Percentiles rank a stretch among this genome's conserved stretches.
phyloP scores from a whole-genome alignment of 1,140 invertebrate species.

The Heliconius himera region DNA sequence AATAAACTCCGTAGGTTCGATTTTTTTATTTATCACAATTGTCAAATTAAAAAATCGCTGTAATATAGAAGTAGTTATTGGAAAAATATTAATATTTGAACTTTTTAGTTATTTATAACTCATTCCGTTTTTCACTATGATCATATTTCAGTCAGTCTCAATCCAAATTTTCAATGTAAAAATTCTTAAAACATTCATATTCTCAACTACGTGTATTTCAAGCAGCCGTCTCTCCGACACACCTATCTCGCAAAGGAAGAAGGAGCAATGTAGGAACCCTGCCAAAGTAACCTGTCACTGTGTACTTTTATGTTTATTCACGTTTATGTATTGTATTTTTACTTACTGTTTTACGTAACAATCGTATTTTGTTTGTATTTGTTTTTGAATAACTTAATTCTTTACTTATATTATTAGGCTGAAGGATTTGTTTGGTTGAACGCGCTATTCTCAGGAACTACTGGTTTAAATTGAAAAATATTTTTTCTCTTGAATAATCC shows the following conservation, averaged over 20 bases:
- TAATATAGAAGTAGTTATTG: too few relatives aligned
- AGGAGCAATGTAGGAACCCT: constrained; percentile 37
- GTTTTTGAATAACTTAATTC: neutral
- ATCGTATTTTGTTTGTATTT: neutral
- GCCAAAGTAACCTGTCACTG: constrained; percentile 50
- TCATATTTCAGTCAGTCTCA: neutral
- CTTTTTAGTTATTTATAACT: too few relatives aligned
- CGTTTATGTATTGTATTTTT: constrained; percentile 21
- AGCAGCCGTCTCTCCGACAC: constrained; percentile 14
- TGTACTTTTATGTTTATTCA: constrained; percentile 40
- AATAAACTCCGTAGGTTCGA: too few relatives aligned
- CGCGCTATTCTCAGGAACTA: too few relatives aligned
- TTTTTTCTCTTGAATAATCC: too few relatives aligned
- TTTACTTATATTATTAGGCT: neutral
- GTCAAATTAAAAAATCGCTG: too few relatives aligned
- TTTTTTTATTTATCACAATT: too few relatives aligned
- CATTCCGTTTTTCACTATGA: neutral
- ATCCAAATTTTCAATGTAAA: neutral
- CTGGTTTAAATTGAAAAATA: too few relatives aligned
- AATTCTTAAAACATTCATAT: neutral
- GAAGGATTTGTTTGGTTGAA: too few relatives aligned
- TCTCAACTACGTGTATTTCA: neutral
- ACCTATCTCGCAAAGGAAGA: constrained; percentile 32
- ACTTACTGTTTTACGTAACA: neutral
- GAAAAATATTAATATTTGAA: too few relatives aligned